Conservation (phyloP, 2,113 vertebrate species). For the Cairina moschata region DNA sequence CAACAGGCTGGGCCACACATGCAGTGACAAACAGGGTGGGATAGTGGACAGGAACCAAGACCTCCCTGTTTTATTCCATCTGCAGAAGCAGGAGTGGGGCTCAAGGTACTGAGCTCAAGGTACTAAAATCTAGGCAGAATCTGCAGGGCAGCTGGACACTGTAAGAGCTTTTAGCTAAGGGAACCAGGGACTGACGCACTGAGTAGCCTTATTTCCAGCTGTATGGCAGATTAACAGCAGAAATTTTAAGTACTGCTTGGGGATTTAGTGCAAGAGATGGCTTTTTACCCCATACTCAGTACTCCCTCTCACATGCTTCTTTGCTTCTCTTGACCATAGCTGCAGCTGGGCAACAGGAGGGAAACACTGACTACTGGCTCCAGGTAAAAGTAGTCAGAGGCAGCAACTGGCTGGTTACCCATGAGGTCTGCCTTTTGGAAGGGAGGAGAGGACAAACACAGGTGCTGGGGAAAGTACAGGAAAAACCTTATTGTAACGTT, state of each 20-base stretch:
- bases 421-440: background rate
- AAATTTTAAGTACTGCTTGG: background rate
- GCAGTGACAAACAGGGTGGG: background rate
- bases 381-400: background rate
- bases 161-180: background rate
- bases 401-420: background rate
- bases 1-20: accelerated
- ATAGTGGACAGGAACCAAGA: background rate
- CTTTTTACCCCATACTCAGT: background rate
- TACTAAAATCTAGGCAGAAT: background rate
- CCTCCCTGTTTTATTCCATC: background rate
- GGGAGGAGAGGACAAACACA: background rate
- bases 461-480: background rate
- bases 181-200: background rate
- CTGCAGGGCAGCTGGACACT: background rate
- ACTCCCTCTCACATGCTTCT: background rate
- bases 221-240: background rate
- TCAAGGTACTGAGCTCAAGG: background rate
- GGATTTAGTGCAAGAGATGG: background rate
- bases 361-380: background rate
- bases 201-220: background rate
- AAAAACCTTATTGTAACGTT: background rate
- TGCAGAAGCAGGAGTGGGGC: background rate
- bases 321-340: background rate
- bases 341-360: background rate